Conservation (phyloP, 2,113 vertebrate genomes). For the Psophia crepitans region DNA sequence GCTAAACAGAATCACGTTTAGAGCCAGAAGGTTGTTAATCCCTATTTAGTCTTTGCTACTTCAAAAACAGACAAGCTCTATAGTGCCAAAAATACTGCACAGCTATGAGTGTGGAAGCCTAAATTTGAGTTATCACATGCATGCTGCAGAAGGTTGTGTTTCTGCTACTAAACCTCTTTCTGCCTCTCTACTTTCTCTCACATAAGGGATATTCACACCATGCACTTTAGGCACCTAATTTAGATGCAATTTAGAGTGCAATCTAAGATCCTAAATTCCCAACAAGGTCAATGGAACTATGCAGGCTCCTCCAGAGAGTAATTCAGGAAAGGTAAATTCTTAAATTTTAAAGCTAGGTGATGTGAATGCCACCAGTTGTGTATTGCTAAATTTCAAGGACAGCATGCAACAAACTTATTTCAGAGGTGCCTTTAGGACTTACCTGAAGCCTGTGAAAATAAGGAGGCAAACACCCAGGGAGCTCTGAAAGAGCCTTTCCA, state of each 20-base stretch:
- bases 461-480: not conserved
- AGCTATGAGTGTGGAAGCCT: not conserved
- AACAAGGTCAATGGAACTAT: not conserved
- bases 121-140: not conserved
- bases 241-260: not conserved
- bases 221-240: not conserved
- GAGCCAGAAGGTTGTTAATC: not conserved
- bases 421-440: not conserved
- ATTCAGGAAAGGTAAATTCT: not conserved
- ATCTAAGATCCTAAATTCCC: not conserved
- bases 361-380: not conserved
- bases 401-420: not conserved
- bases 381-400: constrained; percentile 2
- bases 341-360: not conserved
- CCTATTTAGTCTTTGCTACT: not conserved
- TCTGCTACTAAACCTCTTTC: not conserved
- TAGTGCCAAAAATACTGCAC: not conserved
- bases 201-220: not conserved
- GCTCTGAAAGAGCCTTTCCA: not conserved
- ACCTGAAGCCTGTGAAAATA: not conserved
- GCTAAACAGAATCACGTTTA: not conserved
- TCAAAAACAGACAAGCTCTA: not conserved
- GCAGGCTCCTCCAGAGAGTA: not conserved
- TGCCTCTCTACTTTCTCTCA: not conserved
- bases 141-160: not conserved